Evolutionary conservation across 2,888 invertebrate genomes (phyloP).

Genomic region (Chrysolina americana): DNA sequence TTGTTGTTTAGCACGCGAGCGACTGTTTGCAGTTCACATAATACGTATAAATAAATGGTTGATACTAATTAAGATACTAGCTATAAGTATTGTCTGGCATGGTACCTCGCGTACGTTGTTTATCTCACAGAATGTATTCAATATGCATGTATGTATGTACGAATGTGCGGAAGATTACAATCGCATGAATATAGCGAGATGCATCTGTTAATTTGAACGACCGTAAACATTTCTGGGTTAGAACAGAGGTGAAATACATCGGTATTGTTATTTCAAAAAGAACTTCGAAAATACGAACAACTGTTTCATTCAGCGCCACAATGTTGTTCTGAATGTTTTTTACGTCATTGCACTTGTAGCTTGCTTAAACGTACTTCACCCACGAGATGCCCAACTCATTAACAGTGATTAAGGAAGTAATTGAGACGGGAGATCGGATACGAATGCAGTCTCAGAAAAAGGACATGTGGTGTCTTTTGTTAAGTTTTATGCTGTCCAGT

Average conservation of each 20-base stretch:
- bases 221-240: slow-evolving; percentile 11
- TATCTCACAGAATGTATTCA: slow-evolving; percentile 29
- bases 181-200: not conserved
- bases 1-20: slow-evolving; percentile 39
- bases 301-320: too few species aligned
- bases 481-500: too few species aligned
- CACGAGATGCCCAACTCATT: too few species aligned
- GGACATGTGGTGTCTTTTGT: too few species aligned
- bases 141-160: slow-evolving; percentile 16
- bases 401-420: too few species aligned
- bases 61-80: slow-evolving; percentile 39
- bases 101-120: slow-evolving; percentile 29
- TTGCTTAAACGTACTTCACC: too few species aligned
- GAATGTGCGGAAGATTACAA: not conserved
- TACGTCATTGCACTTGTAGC: too few species aligned
- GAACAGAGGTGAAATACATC: not conserved
- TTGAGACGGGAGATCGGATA: too few species aligned
- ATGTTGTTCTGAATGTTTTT: too few species aligned
- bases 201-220: slow-evolving; percentile 15
- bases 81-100: not conserved
- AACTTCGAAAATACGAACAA: not conserved
- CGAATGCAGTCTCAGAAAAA: too few species aligned
- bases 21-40: slow-evolving; percentile 29
- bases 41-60: slow-evolving; percentile 33
- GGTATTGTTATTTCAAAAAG: not conserved